Conservation (phyloP, 2,113 vertebrate species). For the Aegithalos caudatus region DNA sequence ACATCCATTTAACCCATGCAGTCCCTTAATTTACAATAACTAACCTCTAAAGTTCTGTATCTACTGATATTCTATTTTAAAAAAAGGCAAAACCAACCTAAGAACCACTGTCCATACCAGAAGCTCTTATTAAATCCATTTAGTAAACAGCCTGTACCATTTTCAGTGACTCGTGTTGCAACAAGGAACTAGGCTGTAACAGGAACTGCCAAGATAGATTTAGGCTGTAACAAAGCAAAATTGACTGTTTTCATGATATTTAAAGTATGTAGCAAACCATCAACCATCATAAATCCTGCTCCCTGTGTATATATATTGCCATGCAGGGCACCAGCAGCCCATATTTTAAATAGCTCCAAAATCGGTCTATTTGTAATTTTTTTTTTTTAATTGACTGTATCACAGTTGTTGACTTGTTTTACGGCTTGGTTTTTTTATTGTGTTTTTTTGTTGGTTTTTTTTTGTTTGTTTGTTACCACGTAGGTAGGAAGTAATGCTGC, state of each 20-base stretch:
- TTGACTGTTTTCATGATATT: constrained; percentile 26
- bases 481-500: background rate
- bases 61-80: background rate
- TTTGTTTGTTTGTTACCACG: background rate
- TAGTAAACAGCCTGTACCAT: background rate
- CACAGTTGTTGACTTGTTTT: background rate
- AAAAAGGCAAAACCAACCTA: background rate
- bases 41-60: background rate
- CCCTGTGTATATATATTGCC: background rate
- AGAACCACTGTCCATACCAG: background rate
- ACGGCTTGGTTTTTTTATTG: background rate
- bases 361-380: background rate
- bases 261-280: background rate
- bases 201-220: constrained; percentile 4
- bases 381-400: background rate
- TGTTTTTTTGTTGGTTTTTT: background rate
- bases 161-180: background rate
- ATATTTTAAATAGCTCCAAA: constrained; percentile 26
- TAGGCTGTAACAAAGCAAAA: constrained; percentile 22
- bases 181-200: background rate
- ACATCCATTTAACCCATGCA: background rate
- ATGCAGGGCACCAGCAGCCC: background rate
- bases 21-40: background rate
- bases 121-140: background rate
- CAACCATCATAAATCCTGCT: background rate